Evolutionary conservation across 2,797 vertebrate species (phyloP), one percentile per base, ranked within the genome.

Genomic region (Crenichthys baileyi): DNA sequence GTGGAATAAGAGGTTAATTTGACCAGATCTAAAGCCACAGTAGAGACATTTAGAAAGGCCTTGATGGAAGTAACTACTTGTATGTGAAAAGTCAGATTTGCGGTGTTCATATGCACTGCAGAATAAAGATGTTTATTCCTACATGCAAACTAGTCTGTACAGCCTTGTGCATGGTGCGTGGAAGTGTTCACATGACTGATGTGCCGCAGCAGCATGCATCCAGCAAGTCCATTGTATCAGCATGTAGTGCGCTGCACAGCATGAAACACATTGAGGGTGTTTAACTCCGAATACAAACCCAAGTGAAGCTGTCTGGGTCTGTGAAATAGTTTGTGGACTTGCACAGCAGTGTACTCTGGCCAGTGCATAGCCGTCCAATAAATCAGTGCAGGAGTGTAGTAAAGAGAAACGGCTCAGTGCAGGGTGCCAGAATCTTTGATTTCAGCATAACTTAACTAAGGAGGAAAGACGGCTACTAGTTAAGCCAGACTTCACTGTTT

Each of bases 261-360:
- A 5, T 46, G 72, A 46, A 58, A 29, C 53, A 60, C 55, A 46
- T 8, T 56, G 22, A 55, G 51, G 24, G 24, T 56, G 51, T 72
- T 73, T 60, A 74, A 26, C 13, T 74, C 36, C 1, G n/a, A n/a
- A 70, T 13, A n/a, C 67, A 70, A 60, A 12, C 71, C 55, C 29
- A 36, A 72, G 51, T 55, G 51, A 72, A 31, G 22, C 29, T 72
- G 53, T 36, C 71, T 72, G 50, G 20, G 71, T 53, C 51, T 72
- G 67, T n/a, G 39, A 22, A 68, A 39, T 20, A n/a, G 22, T 1
- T n/a, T 68, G 65, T 68, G 12, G 11, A 67, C 36, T 67, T 39
- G 20, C 63, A 22, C 36, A 41, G 12, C 41, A 46, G 67, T 46
- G 22, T 46, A 6, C 24, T 5, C 67, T n/a, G n/a, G 39, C 24